Evolutionary conservation across 2,888 invertebrate genomes (phyloP).

Genomic region (Acheta domesticus): DNA sequence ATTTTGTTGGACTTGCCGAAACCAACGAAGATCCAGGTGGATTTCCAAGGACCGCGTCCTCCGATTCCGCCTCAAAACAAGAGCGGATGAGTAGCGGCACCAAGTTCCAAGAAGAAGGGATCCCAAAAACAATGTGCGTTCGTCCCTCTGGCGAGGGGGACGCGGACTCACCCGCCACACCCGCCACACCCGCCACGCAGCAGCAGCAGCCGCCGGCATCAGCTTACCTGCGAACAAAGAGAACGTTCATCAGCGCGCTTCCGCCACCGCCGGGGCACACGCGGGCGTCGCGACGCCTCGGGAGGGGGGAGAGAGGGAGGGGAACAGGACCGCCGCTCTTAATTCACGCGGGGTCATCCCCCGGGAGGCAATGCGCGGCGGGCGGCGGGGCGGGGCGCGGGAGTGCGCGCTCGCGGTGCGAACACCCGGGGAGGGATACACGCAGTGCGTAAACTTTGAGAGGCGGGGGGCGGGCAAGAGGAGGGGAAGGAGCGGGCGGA

Average conservation of each 20-base stretch:
- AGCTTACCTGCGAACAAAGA: constrained; percentile 18
- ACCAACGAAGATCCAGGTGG: too few species aligned
- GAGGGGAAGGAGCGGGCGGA: neutral
- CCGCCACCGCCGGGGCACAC: too few species aligned
- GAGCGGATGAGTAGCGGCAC: too few species aligned
- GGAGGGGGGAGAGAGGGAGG: neutral
- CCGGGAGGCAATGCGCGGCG: neutral
- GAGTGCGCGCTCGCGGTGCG: neutral
- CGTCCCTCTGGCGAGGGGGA: too few species aligned
- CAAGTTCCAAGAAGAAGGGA: too few species aligned
- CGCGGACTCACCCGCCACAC: neutral
- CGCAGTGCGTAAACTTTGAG: neutral
- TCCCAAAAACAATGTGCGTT: too few species aligned
- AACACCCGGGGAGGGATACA: neutral
- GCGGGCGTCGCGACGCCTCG: neutral
- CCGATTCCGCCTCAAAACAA: too few species aligned
- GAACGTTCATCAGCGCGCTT: neutral
- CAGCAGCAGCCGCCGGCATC: neutral
- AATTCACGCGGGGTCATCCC: neutral
- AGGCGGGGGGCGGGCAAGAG: neutral
- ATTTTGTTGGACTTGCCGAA: too few species aligned
- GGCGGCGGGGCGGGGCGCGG: neutral
- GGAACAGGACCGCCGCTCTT: neutral
- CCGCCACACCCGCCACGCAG: neutral
- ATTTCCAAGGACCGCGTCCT: too few species aligned